Conservation (phyloP, 1,140 invertebrate species). For the Zaprionus lachaisei region DNA sequence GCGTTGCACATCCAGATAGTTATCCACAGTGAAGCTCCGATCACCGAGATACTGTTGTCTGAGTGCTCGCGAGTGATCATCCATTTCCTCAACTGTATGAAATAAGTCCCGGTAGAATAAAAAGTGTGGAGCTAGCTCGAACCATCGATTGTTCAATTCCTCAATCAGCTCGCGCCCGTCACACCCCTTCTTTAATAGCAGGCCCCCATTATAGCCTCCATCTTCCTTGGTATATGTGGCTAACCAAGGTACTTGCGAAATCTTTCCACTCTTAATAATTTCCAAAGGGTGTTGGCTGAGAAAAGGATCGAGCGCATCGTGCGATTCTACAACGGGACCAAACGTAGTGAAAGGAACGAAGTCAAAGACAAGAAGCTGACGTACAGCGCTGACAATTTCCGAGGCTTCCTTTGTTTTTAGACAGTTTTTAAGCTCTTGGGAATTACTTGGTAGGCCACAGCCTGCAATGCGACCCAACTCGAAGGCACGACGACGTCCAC, state of each 20-base stretch:
- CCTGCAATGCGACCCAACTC: conserved; percentile 84
- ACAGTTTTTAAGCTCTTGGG: conserved; percentile 85
- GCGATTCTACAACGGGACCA: conserved; percentile 85
- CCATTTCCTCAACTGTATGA: conserved; percentile 4
- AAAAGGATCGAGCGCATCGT: conserved; percentile 78
- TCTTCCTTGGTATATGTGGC: conserved; percentile 85
- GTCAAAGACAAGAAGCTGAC: conserved; percentile 73
- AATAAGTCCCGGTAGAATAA: conserved; percentile 3
- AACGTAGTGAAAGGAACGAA: conserved; percentile 87
- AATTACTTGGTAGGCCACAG: conserved; percentile 38
- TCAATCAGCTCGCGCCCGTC: conserved; percentile 24
- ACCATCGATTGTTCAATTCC: conserved; percentile 31
- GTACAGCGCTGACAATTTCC: conserved; percentile 42
- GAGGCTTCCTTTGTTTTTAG: conserved; percentile 85
- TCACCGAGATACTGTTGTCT: conserved; percentile 18
- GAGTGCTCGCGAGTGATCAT: neutral
- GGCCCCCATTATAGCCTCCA: conserved; percentile 86
- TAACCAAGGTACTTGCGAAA: conserved; percentile 86
- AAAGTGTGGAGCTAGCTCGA: conserved; percentile 41
- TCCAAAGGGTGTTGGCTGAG: conserved; percentile 65
- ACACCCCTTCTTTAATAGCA: conserved; percentile 28
- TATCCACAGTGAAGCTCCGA: conserved; percentile 27
- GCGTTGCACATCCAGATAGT: conserved; percentile 37
- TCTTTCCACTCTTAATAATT: conserved; percentile 52
- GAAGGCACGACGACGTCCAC: conserved; percentile 85